Evolutionary conservation across 2,888 invertebrate species (phyloP), one percentile per base, ranked within the genome.

Genomic region (Serripes groenlandicus): DNA sequence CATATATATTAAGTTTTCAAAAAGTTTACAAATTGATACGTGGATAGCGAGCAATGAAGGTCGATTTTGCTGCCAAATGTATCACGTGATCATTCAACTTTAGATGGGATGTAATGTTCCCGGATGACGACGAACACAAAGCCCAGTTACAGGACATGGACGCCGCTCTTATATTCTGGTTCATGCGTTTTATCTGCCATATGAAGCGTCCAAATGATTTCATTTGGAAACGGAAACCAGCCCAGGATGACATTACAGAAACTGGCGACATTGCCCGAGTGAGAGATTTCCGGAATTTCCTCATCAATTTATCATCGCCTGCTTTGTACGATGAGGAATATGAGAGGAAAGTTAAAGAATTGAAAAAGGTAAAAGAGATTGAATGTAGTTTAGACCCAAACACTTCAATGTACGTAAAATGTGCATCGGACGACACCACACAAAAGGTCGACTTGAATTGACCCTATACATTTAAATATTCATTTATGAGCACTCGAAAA

Each of bases 141-240:
- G 86, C 86, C 1, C 75, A 75, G 35, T 35, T 84, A 21, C 68
- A 79, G 37, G 18, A 82, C 11, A 62, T 86, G 52, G 86, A 86
- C 79, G 74, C 86, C 23, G 84, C 86, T 23, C 54, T 86, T 23
- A 68, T 86, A 7, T 86, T 86, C 79, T 86, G 83, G 84, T 80
- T 86, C 78, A 79, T 86, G 18, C 78, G 86, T 21, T 84, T 58
- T 49, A 81, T 86, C 28, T 86, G 86, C 64, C 72, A 71, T 9
- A 69, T 82, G 3, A 82, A 82, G 73, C 83, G 84, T n/a, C 84
- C 83, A 3, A 86, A 86, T 37, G 86, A 86, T 60, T 86, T 86
- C 56, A 81, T 86, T 32, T 86, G 86, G 86, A 84, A 84, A 60
- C 81, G 86, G 73, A 84, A 84, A 78, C 86, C 86, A 75, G 68